Base-by-base conservation (phyloP, 2,888 invertebrate species). In the Melinaea menophilus region DNA sequence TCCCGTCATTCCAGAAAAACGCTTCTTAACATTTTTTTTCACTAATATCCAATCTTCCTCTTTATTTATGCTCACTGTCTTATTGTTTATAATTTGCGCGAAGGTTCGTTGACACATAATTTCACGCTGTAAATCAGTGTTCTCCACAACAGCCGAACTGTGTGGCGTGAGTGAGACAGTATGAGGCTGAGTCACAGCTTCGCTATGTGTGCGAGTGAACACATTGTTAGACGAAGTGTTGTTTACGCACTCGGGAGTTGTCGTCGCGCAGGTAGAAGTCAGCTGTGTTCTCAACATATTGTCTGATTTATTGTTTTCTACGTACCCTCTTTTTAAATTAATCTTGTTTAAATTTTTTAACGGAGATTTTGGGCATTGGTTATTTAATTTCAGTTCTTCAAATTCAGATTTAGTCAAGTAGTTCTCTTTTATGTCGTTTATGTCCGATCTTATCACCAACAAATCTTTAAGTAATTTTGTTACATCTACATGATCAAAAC, bases 401-500 rank as follows among this genome's bases (percentile, higher is more conserved):
- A 22, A 22, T 22, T 22, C 22, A 22, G 22, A 22, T 22, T 22
- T 22, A 22, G 22, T 22, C 22, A 22, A 22, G 22, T 22, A 22
- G 22, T 22, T 22, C 22, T 22, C 22, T 22, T 22, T 22, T 22
- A 22, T 22, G 22, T 22, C 22, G 22, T 22, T 22, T 22, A 22
- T 22, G 22, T 22, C 22, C 22, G 33, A 4, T n/a, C 35, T 55
- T 55, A 55, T 34, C 7, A 35, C 35, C n/a, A 55, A 33, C 9
- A 55, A 35, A 35, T 35, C 33, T 4, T 55, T 55, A n/a, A 11
- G 55, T 7, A 55, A 11, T 35, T 35, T 33, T 4, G 55, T 55
- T n/a, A 35, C 55, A 33, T 62, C 62, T 12, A 62, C 33, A 37
- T 59, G 62, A 59, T 62, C 62, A 46, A 62, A 62, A 9, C 58